Percentiles rank a stretch among this genome's conserved stretches.
Evolutionary conservation across 2,113 vertebrate genomes (phyloP).

Genomic region (Anthoscopus minutus): DNA sequence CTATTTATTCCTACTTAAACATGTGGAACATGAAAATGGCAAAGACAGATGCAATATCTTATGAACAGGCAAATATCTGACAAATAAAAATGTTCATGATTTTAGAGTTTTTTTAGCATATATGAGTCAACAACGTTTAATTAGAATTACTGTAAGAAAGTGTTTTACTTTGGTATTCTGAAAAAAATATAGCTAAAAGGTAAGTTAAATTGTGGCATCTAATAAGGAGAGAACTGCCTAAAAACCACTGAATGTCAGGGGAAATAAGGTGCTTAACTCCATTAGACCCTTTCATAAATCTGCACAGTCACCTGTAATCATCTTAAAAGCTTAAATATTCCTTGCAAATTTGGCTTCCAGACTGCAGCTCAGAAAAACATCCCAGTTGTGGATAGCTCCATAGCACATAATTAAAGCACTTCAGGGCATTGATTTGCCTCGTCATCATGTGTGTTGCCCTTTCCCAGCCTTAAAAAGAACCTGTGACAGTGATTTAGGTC

Average conservation of each 20-base stretch:
- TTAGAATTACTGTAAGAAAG: neutral
- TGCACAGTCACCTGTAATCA: neutral
- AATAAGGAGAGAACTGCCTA: neutral
- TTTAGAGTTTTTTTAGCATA: neutral
- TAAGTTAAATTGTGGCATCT: neutral
- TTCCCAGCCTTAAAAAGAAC: neutral
- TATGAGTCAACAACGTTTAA: neutral
- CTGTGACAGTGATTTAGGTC: neutral
- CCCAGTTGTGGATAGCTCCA: accelerated
- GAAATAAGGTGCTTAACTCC: neutral
- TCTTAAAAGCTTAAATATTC: neutral
- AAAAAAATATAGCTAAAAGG: neutral
- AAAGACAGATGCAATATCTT: neutral
- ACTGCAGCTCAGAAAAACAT: neutral
- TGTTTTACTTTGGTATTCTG: neutral
- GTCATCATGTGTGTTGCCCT: neutral
- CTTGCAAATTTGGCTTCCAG: neutral
- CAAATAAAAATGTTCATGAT: neutral
- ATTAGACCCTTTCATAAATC: neutral
- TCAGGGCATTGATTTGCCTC: neutral
- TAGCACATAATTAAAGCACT: neutral
- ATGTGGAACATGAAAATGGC: neutral
- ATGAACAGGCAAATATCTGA: neutral
- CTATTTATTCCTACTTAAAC: neutral
- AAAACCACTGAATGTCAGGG: accelerated